Percentiles rank a stretch among this genome's conserved stretches.
Conservation (phyloP, 2,888 invertebrate species). For the Eristalis arbustorum region DNA sequence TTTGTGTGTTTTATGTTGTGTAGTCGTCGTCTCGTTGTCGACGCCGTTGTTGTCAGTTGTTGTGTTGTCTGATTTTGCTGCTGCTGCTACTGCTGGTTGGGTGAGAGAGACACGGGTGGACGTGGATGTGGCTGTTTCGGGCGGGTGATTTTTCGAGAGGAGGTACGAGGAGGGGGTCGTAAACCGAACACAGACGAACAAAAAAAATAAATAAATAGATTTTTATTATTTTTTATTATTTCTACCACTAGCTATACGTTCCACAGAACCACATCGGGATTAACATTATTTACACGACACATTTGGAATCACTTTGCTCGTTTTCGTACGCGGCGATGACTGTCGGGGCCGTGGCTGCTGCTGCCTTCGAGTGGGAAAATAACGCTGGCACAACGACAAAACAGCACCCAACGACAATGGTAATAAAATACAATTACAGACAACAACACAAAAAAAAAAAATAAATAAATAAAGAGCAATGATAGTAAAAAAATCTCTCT, state of each 20-base stretch:
- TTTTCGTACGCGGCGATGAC: background rate
- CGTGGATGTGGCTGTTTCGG: conserved; percentile 44
- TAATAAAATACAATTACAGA: background rate
- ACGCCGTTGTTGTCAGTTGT: conserved; percentile 24
- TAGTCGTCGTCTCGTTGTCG: conserved; percentile 16
- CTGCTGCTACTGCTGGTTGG: conserved; percentile 50
- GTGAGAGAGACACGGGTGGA: conserved; percentile 69
- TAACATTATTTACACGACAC: conserved; percentile 67
- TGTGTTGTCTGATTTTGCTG: conserved; percentile 37
- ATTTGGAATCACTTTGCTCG: conserved; percentile 51
- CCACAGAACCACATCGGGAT: conserved; percentile 61
- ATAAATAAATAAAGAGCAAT: background rate
- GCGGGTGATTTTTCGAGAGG: conserved; percentile 73
- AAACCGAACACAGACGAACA: conserved; percentile 30
- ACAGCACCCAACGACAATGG: background rate
- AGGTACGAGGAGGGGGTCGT: conserved; percentile 29
- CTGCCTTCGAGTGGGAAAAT: background rate
- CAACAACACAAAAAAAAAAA: background rate
- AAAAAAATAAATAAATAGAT: conserved; percentile 39
- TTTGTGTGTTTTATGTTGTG: conserved; percentile 7
- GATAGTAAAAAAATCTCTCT: background rate
- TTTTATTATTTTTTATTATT: conserved; percentile 56
- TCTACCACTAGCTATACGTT: conserved; percentile 63
- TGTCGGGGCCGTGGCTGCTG: background rate
- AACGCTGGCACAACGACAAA: background rate